Evolutionary conservation across 2,113 vertebrate species (phyloP), one percentile per base, ranked within the genome.

Genomic region (Lota lota): DNA sequence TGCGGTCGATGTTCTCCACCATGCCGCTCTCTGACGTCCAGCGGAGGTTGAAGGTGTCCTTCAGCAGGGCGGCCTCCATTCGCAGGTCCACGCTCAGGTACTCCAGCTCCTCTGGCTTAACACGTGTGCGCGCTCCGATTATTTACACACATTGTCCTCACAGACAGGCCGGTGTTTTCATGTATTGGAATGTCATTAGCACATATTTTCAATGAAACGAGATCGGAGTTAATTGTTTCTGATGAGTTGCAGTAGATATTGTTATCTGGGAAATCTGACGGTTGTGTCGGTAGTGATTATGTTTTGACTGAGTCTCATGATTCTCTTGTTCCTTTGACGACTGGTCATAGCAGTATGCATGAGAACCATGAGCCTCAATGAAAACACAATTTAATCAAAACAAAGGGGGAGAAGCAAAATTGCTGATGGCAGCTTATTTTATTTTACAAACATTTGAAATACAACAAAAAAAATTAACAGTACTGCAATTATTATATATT

Each of bases 1-100:
- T 69, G 16, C 1, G 76, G 24, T 69, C 73, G 17, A 98, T 94
- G 78, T 95, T 98, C 16, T 95, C 93, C 76, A 95, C 78, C 16
- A 99, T 86, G 15, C 97, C 97, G 8, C 57, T 8, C 70, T 94
- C 92, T 77, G 92, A 92, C 0, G 80, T 84, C 97, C 95, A 98
- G 3, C 54, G 75, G 20, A 97, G 79, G 70, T 91, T 93, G 36
- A 97, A 93, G 70, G 71, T 81, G 19, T 95, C 93, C 70, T 93
- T 98, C 70, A 95, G 72, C 50, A 87, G 79, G 1, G 78, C 4
- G 0, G 92, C 36, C 51, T 99, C 93, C 82, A 96, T 85, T n/a
- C 81, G 73, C 56, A 97, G 83, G 75, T 95, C 86, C 77, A 97
- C 79, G 61, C 91, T 69, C 0, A 97, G 79, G 53, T 90, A 92